Conservation (phyloP, 2,888 invertebrate genomes). For the Nudaria mundana region DNA sequence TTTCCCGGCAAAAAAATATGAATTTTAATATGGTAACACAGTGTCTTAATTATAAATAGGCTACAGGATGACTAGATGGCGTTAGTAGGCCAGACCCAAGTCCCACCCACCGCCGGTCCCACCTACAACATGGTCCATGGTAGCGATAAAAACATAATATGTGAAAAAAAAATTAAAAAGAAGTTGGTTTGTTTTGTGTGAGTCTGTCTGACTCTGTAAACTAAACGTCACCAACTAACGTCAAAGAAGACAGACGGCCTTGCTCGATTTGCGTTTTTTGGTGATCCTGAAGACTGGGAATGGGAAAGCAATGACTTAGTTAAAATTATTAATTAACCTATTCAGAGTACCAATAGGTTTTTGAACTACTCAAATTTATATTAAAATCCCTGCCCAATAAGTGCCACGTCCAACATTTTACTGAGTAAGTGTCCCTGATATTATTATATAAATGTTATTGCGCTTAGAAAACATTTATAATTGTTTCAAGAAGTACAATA, state of each 20-base stretch:
- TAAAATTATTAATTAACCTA: slow-evolving; percentile 20
- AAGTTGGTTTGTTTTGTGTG: no score
- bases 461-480: neutral
- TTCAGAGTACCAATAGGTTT: slow-evolving; percentile 10
- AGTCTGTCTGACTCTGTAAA: no score
- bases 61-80: no score
- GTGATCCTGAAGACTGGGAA: slow-evolving; percentile 10
- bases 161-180: no score
- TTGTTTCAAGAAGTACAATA: neutral
- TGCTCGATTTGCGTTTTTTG: slow-evolving; percentile 13
- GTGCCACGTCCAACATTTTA: slow-evolving; percentile 27
- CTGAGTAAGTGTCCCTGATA: slow-evolving; percentile 24
- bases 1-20: no score
- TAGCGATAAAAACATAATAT: no score
- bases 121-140: no score
- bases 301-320: slow-evolving; percentile 17
- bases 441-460: slow-evolving; percentile 27
- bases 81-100: no score
- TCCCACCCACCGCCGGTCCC: no score
- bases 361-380: slow-evolving; percentile 11
- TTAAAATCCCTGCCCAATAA: slow-evolving; percentile 16
- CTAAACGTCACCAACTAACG: no score
- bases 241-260: slow-evolving; percentile 1
- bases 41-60: no score
- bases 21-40: no score